Percentiles rank a stretch among this genome's conserved stretches.
Conservation (phyloP, 2,888 invertebrate species). For the Orthosia gothica region DNA sequence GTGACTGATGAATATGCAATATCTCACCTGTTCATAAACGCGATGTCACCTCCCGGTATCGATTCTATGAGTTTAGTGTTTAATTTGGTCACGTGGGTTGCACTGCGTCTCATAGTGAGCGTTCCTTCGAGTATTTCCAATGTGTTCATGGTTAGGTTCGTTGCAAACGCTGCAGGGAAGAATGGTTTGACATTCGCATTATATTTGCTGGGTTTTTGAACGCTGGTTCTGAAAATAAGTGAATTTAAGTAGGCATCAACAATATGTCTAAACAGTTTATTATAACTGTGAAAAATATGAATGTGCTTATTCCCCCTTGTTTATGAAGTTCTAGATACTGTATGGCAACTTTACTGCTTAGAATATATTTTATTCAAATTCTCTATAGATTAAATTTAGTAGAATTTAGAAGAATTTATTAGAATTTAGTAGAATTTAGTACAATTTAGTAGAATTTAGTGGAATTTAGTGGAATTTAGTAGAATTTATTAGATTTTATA, state of each 20-base stretch:
- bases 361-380: no score
- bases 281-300: not conserved
- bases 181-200: slow-evolving; percentile 4
- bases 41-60: slow-evolving; percentile 36
- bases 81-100: slow-evolving; percentile 25
- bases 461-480: no score
- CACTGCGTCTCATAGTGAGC: slow-evolving; percentile 27
- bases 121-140: slow-evolving; percentile 46
- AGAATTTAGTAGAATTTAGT: no score
- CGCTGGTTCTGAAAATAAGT: slow-evolving; percentile 19
- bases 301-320: no score
- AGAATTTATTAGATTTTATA: no score
- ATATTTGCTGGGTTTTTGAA: not conserved
- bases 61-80: slow-evolving; percentile 50
- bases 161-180: slow-evolving; percentile 36
- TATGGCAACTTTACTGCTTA: no score
- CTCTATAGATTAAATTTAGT: no score
- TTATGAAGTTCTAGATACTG: no score
- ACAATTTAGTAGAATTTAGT: no score
- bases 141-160: slow-evolving; percentile 21
- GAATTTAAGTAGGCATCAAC: not conserved
- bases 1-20: not conserved
- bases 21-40: slow-evolving; percentile 51
- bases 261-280: not conserved
- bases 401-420: no score